These are phyloP conservation scores for Antheraea assamensis DNA, from an alignment of 2,888 invertebrate species.

Conservation along the genomic window DNA sequence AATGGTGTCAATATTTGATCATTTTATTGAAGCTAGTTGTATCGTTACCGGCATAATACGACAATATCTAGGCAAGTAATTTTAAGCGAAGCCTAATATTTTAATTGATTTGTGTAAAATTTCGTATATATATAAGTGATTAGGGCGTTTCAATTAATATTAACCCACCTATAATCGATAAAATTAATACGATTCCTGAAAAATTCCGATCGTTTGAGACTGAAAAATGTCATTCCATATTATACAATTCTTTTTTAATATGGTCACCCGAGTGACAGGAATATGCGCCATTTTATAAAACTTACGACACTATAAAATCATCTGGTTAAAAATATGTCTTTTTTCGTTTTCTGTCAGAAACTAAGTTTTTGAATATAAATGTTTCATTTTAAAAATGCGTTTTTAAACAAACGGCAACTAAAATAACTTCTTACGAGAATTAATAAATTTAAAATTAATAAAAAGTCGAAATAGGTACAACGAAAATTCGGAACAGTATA, in stretches of 20 bases:
- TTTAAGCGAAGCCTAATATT: background rate
- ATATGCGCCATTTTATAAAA: background rate
- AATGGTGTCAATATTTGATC: background rate
- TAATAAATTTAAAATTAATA: background rate
- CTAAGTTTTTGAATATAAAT: background rate
- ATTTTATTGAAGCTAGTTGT: background rate
- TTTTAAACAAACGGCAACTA: background rate
- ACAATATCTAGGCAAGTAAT: slow-evolving; percentile 15
- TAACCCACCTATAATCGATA: slow-evolving; percentile 55
- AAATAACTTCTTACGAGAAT: background rate
- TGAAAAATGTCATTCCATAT: slow-evolving; percentile 40
- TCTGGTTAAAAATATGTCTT: background rate
- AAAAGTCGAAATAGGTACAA: background rate
- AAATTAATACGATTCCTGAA: slow-evolving; percentile 28
- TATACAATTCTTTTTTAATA: slow-evolving; percentile 20
- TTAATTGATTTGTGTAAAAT: background rate
- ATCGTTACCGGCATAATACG: slow-evolving; percentile 16
- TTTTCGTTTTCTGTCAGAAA: background rate
- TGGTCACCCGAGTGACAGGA: background rate
- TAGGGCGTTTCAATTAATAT: background rate
- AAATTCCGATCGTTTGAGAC: slow-evolving; percentile 27
- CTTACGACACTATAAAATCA: background rate
- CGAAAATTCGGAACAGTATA: background rate
- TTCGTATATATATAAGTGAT: background rate
- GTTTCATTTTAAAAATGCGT: background rate